Base-by-base conservation (phyloP, 1,140 invertebrate genomes). In the Ips typographus region DNA sequence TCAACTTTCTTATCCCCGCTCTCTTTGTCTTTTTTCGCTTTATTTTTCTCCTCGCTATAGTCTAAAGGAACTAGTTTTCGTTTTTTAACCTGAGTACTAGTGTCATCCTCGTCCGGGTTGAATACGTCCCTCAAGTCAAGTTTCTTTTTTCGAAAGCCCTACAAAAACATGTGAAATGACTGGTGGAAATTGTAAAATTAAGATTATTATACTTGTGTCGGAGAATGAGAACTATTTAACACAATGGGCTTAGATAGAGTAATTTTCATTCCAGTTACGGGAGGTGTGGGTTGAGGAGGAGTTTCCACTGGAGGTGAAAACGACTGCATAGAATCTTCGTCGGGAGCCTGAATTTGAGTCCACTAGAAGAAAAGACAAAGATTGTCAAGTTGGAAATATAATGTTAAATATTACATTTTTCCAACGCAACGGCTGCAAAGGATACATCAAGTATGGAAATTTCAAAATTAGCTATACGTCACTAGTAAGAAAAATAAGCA, bases 21-120 rank as follows among this genome's bases (percentile, higher is more conserved):
- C 76, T 88, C 83, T 68, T 83, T 82, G n/a, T 82, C 81, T 79
- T 84, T 85, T 70, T 85, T 87, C 71, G 83, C 84, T 75, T 86
- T 86, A n/a, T n/a, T n/a, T 72, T 85, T 86, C 41, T 89, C 85
- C 70, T 90, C 88, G 8, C 85, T 88, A 70, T 90, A 90, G 82
- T 90, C 88, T 88, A 94, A 81, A 73, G 92, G 91, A 77, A 94
- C 91, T 57, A 95, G 83, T 85, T 94, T 94, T 73, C 93, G 84
- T 83, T 93, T 92, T 77, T 92, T 93, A 40, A 79, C 74, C 71
- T 83, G 84, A 73, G 83, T 87, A 55, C 80, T 79, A 72, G 85
- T 87, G 58, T 92, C 90, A 76, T 94, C 93, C 73, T 96, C 94
- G 73, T 94, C 93, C 67, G 91, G 92, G 80, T 95, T 95, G 77